Base-by-base conservation (phyloP, 37 sponge, comb jelly and placozoan genomes). In the Tethya wilhelma region DNA sequence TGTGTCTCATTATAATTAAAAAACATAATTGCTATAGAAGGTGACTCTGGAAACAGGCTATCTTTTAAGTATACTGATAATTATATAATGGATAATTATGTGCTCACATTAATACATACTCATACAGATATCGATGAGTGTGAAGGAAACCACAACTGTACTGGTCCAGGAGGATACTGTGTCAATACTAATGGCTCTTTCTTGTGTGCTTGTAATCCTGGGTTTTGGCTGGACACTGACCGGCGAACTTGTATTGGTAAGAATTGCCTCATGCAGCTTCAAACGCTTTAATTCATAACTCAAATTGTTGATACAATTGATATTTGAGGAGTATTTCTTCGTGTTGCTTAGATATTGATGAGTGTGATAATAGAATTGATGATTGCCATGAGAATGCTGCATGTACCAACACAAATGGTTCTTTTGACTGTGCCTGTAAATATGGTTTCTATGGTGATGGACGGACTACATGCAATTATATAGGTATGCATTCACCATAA, bases 331-430 rank as follows among this genome's bases (percentile, higher is more conserved):
- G n/a, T n/a, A n/a, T n/a, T n/a, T n/a, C n/a, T n/a, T n/a, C n/a
- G n/a, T n/a, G n/a, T n/a, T n/a, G n/a, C n/a, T n/a, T n/a, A 84
- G 85, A 84, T 69, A 57, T 76, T 8, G 32, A 84, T 77, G 85
- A 84, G 59, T 84, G 85, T 44, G 38, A 56, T 38, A 38, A 43
- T 5, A 58, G 38, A 5, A 23, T 2, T 32, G 1, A 25, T 69
- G 69, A 23, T 7, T 69, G 85, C 39, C 38, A 41, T 78, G 37
- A 1, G 23, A 66, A 75, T 56, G 77, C 67, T 25, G 34, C 12
- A 25, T 84, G 85, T 69, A 53, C 23, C 31, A 67, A 84, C 42
- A 84, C 69, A 20, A 31, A 70, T 30, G 85, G 85, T 31, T 57
- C 71, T 37, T 84, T 43, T 56, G 5, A 56, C n/a, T 84, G 85